These are phyloP conservation scores for Drosophila pullipes DNA, from an alignment of 2,888 invertebrate species.

Conservation along the genomic window DNA sequence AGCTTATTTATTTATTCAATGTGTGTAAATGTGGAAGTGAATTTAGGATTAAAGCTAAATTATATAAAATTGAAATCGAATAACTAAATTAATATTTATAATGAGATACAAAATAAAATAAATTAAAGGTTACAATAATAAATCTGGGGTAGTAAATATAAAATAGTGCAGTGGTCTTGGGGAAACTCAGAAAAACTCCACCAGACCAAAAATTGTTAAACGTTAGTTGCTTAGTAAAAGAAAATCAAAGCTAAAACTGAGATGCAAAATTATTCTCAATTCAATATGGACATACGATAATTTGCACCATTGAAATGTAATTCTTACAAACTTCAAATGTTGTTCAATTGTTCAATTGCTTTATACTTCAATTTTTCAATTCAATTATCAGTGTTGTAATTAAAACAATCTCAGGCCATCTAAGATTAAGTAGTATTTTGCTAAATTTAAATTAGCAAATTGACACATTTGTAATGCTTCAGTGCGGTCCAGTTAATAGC, in stretches of 20 bases:
- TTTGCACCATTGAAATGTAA: background rate
- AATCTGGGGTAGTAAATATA: too few relatives aligned
- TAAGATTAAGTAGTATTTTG: conserved; percentile 29
- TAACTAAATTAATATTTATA: background rate
- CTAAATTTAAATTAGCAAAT: conserved; percentile 18
- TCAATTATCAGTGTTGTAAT: too few relatives aligned
- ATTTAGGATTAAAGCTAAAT: background rate
- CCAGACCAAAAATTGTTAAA: background rate
- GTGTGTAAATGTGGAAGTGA: background rate
- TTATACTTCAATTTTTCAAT: background rate
- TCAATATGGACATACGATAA: background rate
- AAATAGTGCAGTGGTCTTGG: too few relatives aligned
- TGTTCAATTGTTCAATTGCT: background rate
- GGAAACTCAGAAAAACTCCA: background rate
- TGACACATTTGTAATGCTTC: conserved; percentile 40
- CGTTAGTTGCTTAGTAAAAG: too few relatives aligned
- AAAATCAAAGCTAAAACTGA: too few relatives aligned
- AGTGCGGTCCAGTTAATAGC: conserved; percentile 34
- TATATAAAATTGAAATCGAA: background rate
- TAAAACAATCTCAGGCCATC: background rate
- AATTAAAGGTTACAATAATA: background rate
- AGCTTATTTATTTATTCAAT: background rate
- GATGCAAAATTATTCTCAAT: rapidly evolving
- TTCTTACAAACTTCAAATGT: too few relatives aligned
- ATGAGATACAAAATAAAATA: background rate